Percentiles rank a stretch among this genome's conserved stretches.
Evolutionary conservation across 2,113 vertebrate species (phyloP).

Genomic region (Xenopus laevis): DNA sequence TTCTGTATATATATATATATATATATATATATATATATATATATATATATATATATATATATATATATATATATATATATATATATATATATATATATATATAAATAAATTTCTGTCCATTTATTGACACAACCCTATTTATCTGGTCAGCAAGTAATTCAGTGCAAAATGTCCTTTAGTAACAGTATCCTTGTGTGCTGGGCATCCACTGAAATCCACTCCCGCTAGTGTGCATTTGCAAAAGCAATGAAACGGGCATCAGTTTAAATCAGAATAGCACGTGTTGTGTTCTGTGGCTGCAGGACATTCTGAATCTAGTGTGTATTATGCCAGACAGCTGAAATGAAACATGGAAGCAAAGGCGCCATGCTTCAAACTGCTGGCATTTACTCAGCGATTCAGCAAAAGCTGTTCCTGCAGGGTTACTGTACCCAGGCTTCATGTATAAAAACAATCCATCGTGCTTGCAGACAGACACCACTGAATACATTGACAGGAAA

Average conservation of each 20-base stretch:
- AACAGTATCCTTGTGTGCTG: no score
- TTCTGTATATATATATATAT: no score
- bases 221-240: background rate
- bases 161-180: no score
- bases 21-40: no score
- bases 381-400: background rate
- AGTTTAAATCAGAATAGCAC: background rate
- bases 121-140: no score
- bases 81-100: no score
- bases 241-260: constrained; percentile 1
- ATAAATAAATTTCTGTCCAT: no score
- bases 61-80: no score
- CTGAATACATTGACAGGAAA: no score
- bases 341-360: constrained; percentile 5
- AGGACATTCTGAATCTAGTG: constrained; percentile 1
- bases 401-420: constrained; percentile 8
- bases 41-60: no score
- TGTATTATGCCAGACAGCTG: constrained; percentile 1
- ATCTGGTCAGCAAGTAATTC: no score
- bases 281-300: constrained; percentile 4
- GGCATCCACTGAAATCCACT: no score
- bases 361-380: background rate
- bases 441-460: constrained; percentile 12
- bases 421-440: constrained; percentile 4
- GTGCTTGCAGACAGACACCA: background rate